These are phyloP conservation scores for Dione vanillae DNA, from an alignment of 2,888 invertebrate genomes.

Conservation along the genomic window DNA sequence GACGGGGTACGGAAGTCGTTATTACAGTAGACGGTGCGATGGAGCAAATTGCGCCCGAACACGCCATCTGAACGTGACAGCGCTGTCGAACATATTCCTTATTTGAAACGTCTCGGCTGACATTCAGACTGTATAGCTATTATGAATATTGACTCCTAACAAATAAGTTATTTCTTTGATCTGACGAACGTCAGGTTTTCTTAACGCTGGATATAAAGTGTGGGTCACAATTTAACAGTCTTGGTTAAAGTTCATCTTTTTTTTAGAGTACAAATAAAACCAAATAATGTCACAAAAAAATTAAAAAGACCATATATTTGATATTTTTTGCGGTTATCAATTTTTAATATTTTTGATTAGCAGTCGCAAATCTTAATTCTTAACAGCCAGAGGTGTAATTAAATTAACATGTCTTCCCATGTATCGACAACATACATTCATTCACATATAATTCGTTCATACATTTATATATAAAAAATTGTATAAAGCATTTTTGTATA, in stretches of 20 bases:
- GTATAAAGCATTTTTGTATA: too few relatives aligned
- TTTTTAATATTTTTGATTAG: too few relatives aligned
- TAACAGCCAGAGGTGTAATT: too few relatives aligned
- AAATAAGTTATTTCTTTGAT: slow-evolving; percentile 26
- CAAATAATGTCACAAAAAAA: too few relatives aligned
- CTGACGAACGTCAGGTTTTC: not conserved
- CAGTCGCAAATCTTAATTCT: too few relatives aligned
- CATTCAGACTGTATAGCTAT: slow-evolving; percentile 67
- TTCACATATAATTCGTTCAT: too few relatives aligned
- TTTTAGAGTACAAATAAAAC: too few relatives aligned
- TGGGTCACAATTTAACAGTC: not conserved
- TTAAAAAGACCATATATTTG: too few relatives aligned
- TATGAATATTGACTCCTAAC: slow-evolving; percentile 42
- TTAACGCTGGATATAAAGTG: not conserved
- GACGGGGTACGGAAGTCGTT: slow-evolving; percentile 83
- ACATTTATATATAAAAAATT: not conserved
- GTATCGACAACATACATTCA: not conserved
- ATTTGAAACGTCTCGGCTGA: slow-evolving; percentile 79
- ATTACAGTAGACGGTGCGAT: slow-evolving; percentile 83
- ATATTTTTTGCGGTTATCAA: too few relatives aligned
- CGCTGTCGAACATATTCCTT: slow-evolving; percentile 81
- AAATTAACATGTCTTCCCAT: not conserved
- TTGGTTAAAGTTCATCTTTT: not conserved
- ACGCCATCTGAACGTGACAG: slow-evolving; percentile 83
- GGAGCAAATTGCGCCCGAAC: slow-evolving; percentile 79